These are phyloP conservation scores for Plecotus auritus DNA, from an alignment of 2,113 vertebrate species.

Conservation along the genomic window DNA sequence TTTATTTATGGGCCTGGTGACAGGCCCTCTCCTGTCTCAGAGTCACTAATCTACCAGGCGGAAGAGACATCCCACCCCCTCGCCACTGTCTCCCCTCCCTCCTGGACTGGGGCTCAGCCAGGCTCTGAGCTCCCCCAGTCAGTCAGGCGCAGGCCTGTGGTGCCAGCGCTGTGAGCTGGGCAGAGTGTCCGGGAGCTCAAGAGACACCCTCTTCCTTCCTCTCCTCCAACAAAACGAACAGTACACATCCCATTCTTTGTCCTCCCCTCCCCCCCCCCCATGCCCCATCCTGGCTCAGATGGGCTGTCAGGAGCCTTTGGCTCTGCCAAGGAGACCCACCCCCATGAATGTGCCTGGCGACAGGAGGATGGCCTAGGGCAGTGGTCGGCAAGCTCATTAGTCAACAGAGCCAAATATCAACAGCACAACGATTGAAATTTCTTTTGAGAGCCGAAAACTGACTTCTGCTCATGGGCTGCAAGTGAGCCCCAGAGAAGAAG, in stretches of 20 bases:
- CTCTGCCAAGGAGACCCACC: not conserved
- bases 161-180: not conserved
- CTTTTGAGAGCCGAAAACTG: too few relatives aligned
- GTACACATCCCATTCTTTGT: not conserved
- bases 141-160: not conserved
- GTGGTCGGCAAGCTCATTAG: too few relatives aligned
- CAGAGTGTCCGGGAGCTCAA: not conserved
- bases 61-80: conserved; percentile 67
- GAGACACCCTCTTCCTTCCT: not conserved
- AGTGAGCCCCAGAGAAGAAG: too few relatives aligned
- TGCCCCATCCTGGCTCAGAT: not conserved
- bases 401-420: too few relatives aligned
- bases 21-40: conserved; percentile 76
- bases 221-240: not conserved
- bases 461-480: too few relatives aligned
- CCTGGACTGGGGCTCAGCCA: conserved; percentile 56
- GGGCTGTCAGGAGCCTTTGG: not conserved
- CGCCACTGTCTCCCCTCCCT: conserved; percentile 48
- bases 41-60: conserved; percentile 77
- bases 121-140: conserved; percentile 13
- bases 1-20: conserved; percentile 79
- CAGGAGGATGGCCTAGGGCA: not conserved
- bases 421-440: too few relatives aligned
- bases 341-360: not conserved
- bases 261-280: rapidly evolving